Evolutionary conservation across 2,113 vertebrate genomes (phyloP).

Genomic region (Phainopepla nitens): DNA sequence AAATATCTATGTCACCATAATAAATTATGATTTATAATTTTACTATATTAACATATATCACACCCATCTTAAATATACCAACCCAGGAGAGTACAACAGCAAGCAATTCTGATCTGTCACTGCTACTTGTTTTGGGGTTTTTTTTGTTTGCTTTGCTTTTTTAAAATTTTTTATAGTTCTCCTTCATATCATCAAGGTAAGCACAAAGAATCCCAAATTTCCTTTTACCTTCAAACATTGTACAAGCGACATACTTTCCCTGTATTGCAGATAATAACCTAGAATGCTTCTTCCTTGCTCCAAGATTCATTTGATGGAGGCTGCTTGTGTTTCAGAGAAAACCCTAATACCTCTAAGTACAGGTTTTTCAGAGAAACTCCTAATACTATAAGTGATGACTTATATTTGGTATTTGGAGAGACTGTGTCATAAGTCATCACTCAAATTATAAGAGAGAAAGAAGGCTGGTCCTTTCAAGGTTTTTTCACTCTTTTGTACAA

Average conservation of each 20-base stretch:
- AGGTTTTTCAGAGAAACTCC: not conserved
- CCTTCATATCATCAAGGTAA: not conserved
- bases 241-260: not conserved
- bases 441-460: not conserved
- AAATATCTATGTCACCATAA: not conserved
- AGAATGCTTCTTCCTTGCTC: not conserved
- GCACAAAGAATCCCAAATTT: not conserved
- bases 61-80: not conserved
- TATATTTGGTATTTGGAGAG: too few relatives aligned
- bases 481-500: not conserved
- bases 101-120: not conserved
- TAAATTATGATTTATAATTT: not conserved
- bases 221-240: not conserved
- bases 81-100: not conserved
- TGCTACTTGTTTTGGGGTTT: fast-evolving
- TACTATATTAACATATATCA: not conserved
- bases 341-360: not conserved
- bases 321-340: not conserved
- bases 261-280: not conserved
- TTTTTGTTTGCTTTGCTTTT: not conserved
- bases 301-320: not conserved
- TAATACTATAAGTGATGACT: not conserved
- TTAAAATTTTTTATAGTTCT: not conserved
- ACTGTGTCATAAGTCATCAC: not conserved
- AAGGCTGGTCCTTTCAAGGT: not conserved